A percentile compares a stretch with the other conserved stretches of the same genome.
phyloP scores from a whole-genome alignment of 2,888 invertebrate species.

The Gymnoscelis rufifasciata region DNA sequence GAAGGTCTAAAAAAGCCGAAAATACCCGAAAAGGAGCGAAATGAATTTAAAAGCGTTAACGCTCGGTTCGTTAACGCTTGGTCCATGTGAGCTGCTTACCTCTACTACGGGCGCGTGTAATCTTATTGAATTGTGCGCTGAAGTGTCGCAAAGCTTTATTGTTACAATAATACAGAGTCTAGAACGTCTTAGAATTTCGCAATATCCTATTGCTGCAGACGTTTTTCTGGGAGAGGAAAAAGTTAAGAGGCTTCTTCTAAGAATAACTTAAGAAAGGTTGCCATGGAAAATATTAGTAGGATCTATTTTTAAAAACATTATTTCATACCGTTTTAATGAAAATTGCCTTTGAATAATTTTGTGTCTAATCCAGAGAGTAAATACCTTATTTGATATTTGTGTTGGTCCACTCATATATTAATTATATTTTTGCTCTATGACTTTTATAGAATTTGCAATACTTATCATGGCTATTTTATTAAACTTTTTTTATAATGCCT shows the following conservation, averaged over 20 bases:
- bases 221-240: neutral
- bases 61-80: conserved; percentile 24
- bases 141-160: conserved; percentile 11
- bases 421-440: no score
- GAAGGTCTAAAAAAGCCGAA: conserved; percentile 1
- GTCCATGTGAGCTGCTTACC: neutral
- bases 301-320: no score
- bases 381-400: no score
- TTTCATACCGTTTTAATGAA: no score
- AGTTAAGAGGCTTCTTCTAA: neutral
- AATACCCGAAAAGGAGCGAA: conserved; percentile 24
- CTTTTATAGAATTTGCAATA: no score
- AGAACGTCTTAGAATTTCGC: neutral
- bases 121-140: conserved; percentile 20
- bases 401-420: no score
- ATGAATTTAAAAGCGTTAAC: conserved; percentile 25
- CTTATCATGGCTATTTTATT: no score
- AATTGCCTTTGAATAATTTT: no score
- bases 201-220: neutral
- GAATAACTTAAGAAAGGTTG: no score
- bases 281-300: no score
- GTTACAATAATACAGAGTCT: conserved; percentile 9
- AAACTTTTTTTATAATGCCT: no score
- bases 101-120: conserved; percentile 12
- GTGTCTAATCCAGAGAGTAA: no score